Evolutionary conservation across 2,113 vertebrate genomes (phyloP).

Genomic region (Alethe diademata): DNA sequence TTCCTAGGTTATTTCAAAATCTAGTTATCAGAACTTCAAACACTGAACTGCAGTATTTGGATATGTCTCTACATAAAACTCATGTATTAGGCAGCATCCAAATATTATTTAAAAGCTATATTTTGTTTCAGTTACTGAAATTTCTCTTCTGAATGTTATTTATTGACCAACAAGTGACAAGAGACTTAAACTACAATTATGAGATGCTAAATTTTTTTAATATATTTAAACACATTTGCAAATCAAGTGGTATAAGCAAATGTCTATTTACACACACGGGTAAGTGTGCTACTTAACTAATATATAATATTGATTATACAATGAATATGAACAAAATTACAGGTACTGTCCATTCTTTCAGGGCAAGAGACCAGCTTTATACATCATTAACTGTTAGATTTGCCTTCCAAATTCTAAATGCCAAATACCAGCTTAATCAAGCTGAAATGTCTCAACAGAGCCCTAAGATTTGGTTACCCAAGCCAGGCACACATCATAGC

Average conservation of each 20-base stretch:
- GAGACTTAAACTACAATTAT: neutral
- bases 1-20: neutral
- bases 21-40: neutral
- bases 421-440: neutral
- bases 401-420: neutral
- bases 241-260: neutral
- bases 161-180: neutral
- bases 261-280: neutral
- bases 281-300: neutral
- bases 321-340: neutral
- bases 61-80: neutral
- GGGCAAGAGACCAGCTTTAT: neutral
- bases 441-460: neutral
- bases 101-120: neutral
- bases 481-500: neutral
- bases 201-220: neutral
- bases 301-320: neutral
- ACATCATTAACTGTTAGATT: neutral
- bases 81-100: neutral
- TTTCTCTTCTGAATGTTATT: neutral
- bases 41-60: neutral
- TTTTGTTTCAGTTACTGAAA: neutral
- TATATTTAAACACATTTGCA: neutral
- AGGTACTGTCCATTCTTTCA: neutral
- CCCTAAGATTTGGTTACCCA: neutral